phyloP scores from a whole-genome alignment of 1,140 invertebrate species.

The Drosophila sturtevanti region DNA sequence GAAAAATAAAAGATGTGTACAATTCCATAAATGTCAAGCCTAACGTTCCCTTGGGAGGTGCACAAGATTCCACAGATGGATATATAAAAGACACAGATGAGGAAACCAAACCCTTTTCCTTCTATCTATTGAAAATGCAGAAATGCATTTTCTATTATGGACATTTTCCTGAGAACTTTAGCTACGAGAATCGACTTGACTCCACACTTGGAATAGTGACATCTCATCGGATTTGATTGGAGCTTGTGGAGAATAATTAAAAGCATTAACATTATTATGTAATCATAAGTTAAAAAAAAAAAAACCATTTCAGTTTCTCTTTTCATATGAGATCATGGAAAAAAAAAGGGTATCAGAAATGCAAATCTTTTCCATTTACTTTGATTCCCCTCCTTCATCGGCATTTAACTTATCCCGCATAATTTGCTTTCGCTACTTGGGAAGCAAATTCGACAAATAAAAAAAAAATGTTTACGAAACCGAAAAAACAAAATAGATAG shows the following conservation, averaged over 20 bases:
- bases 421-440: conserved; percentile 55
- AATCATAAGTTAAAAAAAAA: background rate
- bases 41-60: conserved; percentile 51
- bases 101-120: conserved; percentile 27
- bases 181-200: conserved; percentile 27
- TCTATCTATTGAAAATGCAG: conserved; percentile 54
- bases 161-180: conserved; percentile 47
- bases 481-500: background rate
- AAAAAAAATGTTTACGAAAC: conserved; percentile 37
- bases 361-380: too few species aligned
- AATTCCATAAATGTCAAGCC: conserved; percentile 40
- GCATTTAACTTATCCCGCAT: conserved; percentile 35
- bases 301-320: too few species aligned
- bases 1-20: background rate
- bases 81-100: background rate
- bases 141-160: conserved; percentile 42
- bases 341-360: too few species aligned
- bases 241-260: conserved; percentile 3
- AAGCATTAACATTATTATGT: conserved; percentile 4
- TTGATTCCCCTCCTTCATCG: conserved; percentile 10
- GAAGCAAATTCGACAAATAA: conserved; percentile 44
- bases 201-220: background rate
- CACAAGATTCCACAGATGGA: conserved; percentile 13
- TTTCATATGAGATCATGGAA: too few species aligned
- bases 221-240: background rate